A percentile compares a stretch with the other conserved stretches of the same genome.
Evolutionary conservation across 2,113 vertebrate species (phyloP).

Genomic region (Hemiscyllium ocellatum): DNA sequence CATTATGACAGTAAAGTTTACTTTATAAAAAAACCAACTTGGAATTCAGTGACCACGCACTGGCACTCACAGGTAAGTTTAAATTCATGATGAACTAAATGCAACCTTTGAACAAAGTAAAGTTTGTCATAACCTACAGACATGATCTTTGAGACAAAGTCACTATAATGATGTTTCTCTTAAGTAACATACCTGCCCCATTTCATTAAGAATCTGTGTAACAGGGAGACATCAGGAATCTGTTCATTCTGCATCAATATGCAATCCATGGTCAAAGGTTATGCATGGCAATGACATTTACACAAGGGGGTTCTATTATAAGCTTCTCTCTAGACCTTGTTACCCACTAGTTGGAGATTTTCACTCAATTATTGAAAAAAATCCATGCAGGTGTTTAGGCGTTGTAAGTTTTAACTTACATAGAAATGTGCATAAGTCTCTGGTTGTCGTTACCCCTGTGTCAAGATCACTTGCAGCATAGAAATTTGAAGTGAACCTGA

Average conservation of each 20-base stretch:
- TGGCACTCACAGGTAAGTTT: not conserved
- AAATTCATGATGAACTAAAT: not conserved
- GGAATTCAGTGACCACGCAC: not conserved
- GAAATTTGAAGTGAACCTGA: constrained; percentile 5
- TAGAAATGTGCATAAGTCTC: not conserved
- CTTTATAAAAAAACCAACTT: not conserved
- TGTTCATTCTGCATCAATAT: not conserved
- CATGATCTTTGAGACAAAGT: not conserved
- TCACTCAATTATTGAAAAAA: not conserved
- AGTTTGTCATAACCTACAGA: not conserved
- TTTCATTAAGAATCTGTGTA: not conserved
- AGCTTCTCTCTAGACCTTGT: not conserved
- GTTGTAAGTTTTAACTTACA: not conserved
- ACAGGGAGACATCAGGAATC: not conserved
- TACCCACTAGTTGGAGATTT: not conserved
- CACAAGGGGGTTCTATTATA: not conserved
- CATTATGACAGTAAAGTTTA: not conserved
- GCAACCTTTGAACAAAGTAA: not conserved
- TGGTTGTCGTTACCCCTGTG: not conserved
- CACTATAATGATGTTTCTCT: not conserved
- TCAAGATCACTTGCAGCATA: not conserved
- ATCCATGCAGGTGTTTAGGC: not conserved
- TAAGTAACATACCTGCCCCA: not conserved
- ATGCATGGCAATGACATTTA: not conserved
- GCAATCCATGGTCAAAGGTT: not conserved